Percentiles rank a stretch among this genome's conserved stretches.
These are phyloP conservation scores for Nothobranchius kuhntae DNA, from an alignment of 2,113 vertebrate species.

Conservation along the genomic window DNA sequence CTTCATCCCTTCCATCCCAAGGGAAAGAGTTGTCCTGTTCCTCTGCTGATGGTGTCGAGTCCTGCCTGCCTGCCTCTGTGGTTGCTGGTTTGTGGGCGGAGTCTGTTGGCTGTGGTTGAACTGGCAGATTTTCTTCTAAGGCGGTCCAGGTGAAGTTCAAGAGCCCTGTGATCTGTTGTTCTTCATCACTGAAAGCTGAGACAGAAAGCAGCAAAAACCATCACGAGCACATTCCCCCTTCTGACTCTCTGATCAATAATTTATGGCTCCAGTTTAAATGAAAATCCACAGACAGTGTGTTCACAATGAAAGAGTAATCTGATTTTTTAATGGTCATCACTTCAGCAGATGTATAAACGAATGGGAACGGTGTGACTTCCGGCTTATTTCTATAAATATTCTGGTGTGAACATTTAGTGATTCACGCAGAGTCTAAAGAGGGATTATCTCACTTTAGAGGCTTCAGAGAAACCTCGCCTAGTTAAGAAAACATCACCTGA, in stretches of 20 bases:
- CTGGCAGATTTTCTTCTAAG: background rate
- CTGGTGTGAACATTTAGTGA: conserved; percentile 27
- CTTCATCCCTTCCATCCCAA: background rate
- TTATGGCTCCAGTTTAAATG: background rate
- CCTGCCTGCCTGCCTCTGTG: conserved; percentile 35
- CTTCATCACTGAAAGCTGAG: conserved; percentile 9
- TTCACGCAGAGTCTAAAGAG: conserved; percentile 48
- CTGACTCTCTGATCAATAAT: background rate
- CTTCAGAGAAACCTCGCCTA: conserved; percentile 59
- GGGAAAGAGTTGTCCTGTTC: conserved; percentile 7
- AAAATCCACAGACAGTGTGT: background rate
- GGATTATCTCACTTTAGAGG: conserved; percentile 48
- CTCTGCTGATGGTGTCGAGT: conserved; percentile 24
- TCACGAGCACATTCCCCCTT: background rate
- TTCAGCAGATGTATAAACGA: background rate
- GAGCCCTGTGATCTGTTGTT: conserved; percentile 2
- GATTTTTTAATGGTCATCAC: too few species aligned
- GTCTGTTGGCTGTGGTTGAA: conserved; percentile 22
- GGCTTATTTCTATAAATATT: conserved; percentile 11
- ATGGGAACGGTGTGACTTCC: background rate
- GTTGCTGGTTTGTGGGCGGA: conserved; percentile 30
- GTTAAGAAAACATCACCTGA: conserved; percentile 52
- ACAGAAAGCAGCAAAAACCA: conserved; percentile 2
- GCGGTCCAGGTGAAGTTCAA: conserved; percentile 16
- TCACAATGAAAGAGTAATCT: too few species aligned